Evolutionary conservation across 2,113 vertebrate species (phyloP).

Genomic region (Anolis sagrei): DNA sequence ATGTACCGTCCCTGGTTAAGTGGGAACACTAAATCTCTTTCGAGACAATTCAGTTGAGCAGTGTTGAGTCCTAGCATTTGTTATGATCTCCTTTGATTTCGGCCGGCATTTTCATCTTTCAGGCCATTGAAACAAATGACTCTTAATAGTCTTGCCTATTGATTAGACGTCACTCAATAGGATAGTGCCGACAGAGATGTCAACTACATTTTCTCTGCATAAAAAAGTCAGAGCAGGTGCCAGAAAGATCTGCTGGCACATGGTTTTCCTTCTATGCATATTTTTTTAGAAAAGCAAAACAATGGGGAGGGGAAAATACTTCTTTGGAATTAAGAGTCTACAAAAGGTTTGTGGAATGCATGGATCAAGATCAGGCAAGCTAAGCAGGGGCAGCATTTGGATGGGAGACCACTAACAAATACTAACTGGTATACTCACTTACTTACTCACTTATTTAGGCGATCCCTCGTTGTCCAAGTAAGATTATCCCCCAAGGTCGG

Average conservation of each 20-base stretch:
- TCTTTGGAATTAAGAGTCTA: too few relatives aligned
- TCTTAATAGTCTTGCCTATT: conserved; percentile 2
- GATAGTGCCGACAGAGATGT: neutral
- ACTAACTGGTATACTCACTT: too few relatives aligned
- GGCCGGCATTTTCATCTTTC: neutral
- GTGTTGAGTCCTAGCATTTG: neutral
- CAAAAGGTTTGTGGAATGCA: too few relatives aligned
- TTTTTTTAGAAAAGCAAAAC: neutral
- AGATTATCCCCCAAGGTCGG: too few relatives aligned
- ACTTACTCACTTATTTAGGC: too few relatives aligned
- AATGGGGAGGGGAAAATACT: too few relatives aligned
- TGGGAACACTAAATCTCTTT: neutral
- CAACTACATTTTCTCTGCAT: neutral
- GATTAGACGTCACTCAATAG: conserved; percentile 1
- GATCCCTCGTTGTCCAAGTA: too few relatives aligned
- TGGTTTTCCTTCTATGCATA: neutral
- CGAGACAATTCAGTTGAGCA: neutral
- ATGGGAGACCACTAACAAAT: too few relatives aligned
- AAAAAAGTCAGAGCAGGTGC: neutral
- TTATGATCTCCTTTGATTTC: neutral
- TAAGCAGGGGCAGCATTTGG: too few relatives aligned
- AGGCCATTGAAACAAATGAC: conserved; percentile 11
- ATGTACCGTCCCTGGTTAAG: neutral
- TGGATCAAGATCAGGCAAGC: too few relatives aligned
- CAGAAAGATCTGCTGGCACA: neutral